Evolutionary conservation across 1,140 invertebrate genomes (phyloP).

Genomic region (Telenomus remus): DNA sequence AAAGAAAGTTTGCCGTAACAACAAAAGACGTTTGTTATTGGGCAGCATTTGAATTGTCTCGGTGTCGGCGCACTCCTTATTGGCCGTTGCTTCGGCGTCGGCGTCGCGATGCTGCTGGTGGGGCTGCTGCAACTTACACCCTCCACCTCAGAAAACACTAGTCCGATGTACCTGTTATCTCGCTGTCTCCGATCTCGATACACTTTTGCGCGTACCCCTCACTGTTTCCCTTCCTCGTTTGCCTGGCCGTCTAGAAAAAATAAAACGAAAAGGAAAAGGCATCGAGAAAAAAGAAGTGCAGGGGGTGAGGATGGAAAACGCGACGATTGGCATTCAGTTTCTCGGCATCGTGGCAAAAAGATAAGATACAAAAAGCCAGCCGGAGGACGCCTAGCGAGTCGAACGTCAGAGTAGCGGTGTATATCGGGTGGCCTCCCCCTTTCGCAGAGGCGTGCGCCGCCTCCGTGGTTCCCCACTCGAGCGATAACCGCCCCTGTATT

Average conservation of each 20-base stretch:
- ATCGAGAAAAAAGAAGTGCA: no score
- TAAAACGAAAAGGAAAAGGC: no score
- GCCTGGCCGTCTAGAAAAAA: no score
- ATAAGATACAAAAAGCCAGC: conserved; percentile 3
- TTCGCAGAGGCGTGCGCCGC: conserved; percentile 59
- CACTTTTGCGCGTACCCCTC: background rate
- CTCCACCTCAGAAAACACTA: conserved; percentile 63
- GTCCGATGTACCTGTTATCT: conserved; percentile 65
- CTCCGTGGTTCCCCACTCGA: conserved; percentile 57
- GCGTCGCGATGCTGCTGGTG: conserved; percentile 68
- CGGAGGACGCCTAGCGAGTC: conserved; percentile 32
- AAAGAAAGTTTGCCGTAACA: conserved; percentile 74
- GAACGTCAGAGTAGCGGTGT: conserved; percentile 47
- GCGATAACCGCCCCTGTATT: conserved; percentile 60
- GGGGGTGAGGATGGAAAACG: background rate
- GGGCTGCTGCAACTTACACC: conserved; percentile 62
- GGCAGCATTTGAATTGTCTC: conserved; percentile 75
- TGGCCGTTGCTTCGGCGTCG: conserved; percentile 67
- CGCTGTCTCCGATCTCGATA: conserved; percentile 14
- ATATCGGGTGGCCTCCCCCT: conserved; percentile 10
- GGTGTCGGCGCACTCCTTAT: conserved; percentile 73
- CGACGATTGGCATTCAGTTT: no score
- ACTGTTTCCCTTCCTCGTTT: no score
- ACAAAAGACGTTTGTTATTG: conserved; percentile 77
- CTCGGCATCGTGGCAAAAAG: background rate